Evolutionary conservation across 2,888 invertebrate species (phyloP).

Genomic region (Eupithecia abbreviata): DNA sequence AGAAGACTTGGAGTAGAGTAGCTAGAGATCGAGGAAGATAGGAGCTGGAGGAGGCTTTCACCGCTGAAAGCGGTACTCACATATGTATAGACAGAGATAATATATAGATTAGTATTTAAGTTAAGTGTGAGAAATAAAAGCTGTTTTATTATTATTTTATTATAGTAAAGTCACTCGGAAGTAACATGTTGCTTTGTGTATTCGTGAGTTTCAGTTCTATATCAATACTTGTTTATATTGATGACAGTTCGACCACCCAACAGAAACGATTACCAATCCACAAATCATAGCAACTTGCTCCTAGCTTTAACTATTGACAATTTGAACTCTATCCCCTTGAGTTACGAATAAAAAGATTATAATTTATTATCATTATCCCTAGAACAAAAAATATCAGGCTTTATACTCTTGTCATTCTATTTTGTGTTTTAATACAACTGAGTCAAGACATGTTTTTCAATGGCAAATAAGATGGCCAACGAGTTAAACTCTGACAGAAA

Average conservation of each 20-base stretch:
- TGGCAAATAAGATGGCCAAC: background rate
- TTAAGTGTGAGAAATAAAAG: too few species aligned
- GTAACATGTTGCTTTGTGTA: background rate
- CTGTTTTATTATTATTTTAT: too few species aligned
- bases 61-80: too few species aligned
- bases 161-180: background rate
- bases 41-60: too few species aligned
- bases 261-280: slow-evolving; percentile 39
- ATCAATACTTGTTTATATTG: slow-evolving; percentile 12
- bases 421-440: slow-evolving; percentile 31
- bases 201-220: slow-evolving; percentile 21
- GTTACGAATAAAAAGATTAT: slow-evolving; percentile 29
- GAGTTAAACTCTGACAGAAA: background rate
- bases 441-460: slow-evolving; percentile 15
- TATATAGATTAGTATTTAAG: too few species aligned
- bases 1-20: too few species aligned
- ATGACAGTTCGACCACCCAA: slow-evolving; percentile 42
- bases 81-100: too few species aligned
- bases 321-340: slow-evolving; percentile 31
- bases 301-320: slow-evolving; percentile 9
- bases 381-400: slow-evolving; percentile 16
- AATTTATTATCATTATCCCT: slow-evolving; percentile 26
- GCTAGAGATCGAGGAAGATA: too few species aligned
- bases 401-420: slow-evolving; percentile 16
- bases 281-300: slow-evolving; percentile 41